phyloP scores from a whole-genome alignment of 2,797 vertebrate species.

The Bufotes viridis region DNA sequence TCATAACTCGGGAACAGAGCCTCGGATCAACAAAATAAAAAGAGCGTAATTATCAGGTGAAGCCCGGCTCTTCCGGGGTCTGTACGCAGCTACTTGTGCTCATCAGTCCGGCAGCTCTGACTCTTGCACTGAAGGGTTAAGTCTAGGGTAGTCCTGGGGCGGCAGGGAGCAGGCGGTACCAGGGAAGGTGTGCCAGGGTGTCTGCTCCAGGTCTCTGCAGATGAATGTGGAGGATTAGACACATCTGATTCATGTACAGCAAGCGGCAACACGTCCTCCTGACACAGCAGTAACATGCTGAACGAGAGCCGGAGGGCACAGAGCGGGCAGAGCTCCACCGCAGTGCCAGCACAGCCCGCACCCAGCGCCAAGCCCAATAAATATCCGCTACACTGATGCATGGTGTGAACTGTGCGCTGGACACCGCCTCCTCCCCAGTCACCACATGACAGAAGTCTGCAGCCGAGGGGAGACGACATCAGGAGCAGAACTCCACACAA shows the following conservation, averaged over 20 bases:
- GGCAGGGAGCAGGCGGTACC: not conserved
- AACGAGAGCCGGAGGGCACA: slow-evolving; percentile 35
- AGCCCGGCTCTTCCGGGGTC: not conserved
- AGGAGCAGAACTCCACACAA: too few relatives aligned
- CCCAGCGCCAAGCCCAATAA: not conserved
- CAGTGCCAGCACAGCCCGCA: slow-evolving; percentile 19
- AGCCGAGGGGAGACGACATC: too few relatives aligned
- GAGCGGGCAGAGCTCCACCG: slow-evolving; percentile 23
- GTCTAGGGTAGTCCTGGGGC: not conserved
- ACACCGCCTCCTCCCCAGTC: too few relatives aligned
- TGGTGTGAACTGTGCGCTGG: too few relatives aligned
- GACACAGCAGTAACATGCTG: slow-evolving; percentile 37
- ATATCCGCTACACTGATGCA: too few relatives aligned
- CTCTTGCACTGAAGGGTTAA: slow-evolving; percentile 15
- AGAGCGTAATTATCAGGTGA: too few relatives aligned
- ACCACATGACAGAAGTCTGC: too few relatives aligned
- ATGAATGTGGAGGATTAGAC: slow-evolving; percentile 37
- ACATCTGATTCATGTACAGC: slow-evolving; percentile 8
- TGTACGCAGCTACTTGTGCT: not conserved
- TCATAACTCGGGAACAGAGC: too few relatives aligned
- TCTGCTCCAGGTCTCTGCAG: slow-evolving; percentile 3
- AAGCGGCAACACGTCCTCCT: slow-evolving; percentile 40
- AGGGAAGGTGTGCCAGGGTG: slow-evolving; percentile 41
- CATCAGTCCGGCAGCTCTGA: too few relatives aligned
- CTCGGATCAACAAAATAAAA: too few relatives aligned